These are phyloP conservation scores for Drosophila lacertosa DNA, from an alignment of 1,140 invertebrate genomes.

Conservation along the genomic window DNA sequence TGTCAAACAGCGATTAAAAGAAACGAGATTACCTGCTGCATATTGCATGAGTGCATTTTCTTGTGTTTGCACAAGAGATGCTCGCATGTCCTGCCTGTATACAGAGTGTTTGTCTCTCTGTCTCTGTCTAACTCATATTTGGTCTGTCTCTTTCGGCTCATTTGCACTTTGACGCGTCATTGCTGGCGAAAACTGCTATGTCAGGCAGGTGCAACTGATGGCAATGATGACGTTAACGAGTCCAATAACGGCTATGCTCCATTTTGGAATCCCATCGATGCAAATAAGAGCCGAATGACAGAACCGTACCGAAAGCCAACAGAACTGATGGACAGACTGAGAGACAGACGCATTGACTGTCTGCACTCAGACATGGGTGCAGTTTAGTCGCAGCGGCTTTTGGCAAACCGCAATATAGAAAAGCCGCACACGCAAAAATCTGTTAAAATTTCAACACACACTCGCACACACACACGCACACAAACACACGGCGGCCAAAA, in stretches of 20 bases:
- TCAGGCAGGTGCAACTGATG: constrained; percentile 66
- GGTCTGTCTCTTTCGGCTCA: constrained; percentile 47
- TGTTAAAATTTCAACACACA: constrained; percentile 71
- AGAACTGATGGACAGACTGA: constrained; percentile 12
- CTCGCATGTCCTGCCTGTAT: constrained; percentile 9
- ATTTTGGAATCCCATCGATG: constrained; percentile 34
- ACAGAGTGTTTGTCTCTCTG: constrained; percentile 5
- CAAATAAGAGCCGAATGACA: constrained; percentile 38
- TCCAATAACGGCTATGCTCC: constrained; percentile 57
- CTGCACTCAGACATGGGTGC: constrained; percentile 25
- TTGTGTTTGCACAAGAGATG: constrained; percentile 59
- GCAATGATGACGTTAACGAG: constrained; percentile 77
- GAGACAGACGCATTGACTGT: constrained; percentile 1
- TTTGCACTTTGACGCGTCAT: constrained; percentile 77
- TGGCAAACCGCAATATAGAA: constrained; percentile 64
- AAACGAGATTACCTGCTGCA: constrained; percentile 82
- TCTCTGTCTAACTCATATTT: not conserved
- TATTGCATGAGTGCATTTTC: constrained; percentile 78
- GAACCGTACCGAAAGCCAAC: constrained; percentile 8
- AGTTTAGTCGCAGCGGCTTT: constrained; percentile 39
- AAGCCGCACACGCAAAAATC: constrained; percentile 68
- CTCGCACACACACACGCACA: not conserved
- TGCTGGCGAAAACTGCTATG: constrained; percentile 50
- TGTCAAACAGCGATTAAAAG: constrained; percentile 84
- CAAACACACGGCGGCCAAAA: constrained; percentile 18